Evolutionary conservation across 2,797 vertebrate species (phyloP).

Genomic region (Chelonia mydas): DNA sequence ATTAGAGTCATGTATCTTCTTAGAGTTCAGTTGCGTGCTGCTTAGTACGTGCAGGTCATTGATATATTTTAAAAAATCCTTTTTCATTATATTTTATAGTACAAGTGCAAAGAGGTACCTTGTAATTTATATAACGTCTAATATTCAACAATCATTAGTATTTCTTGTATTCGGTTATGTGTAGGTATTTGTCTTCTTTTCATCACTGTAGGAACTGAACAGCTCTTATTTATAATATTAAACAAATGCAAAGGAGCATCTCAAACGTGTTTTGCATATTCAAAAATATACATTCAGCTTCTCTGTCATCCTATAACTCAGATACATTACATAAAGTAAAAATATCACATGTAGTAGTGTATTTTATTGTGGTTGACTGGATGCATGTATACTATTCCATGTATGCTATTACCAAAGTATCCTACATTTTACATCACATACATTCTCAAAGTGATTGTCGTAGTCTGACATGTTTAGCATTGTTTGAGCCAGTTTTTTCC

Average conservation of each 20-base stretch:
- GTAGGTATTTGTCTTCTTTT: not conserved
- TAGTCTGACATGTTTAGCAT: not conserved
- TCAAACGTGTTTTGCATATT: not conserved
- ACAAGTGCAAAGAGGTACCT: not conserved
- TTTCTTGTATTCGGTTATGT: not conserved
- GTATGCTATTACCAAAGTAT: not conserved
- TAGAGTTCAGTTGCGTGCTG: conserved; percentile 24
- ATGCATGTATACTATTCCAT: not conserved
- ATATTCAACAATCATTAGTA: not conserved
- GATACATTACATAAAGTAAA: conserved; percentile 34
- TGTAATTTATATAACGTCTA: not conserved
- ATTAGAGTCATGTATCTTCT: not conserved
- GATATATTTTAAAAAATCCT: not conserved
- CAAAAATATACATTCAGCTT: conserved; percentile 37
- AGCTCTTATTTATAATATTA: conserved; percentile 13
- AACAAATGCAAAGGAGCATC: not conserved
- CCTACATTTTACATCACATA: not conserved
- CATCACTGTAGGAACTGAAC: not conserved
- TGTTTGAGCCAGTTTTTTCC: conserved; percentile 6
- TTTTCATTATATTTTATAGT: not conserved
- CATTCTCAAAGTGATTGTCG: not conserved
- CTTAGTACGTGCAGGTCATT: not conserved
- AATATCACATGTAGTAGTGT: conserved; percentile 27
- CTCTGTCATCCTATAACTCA: conserved; percentile 23
- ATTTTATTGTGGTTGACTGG: conserved; percentile 20